phyloP scores from a whole-genome alignment of 1,140 invertebrate species.

The Halictus rubicundus region DNA sequence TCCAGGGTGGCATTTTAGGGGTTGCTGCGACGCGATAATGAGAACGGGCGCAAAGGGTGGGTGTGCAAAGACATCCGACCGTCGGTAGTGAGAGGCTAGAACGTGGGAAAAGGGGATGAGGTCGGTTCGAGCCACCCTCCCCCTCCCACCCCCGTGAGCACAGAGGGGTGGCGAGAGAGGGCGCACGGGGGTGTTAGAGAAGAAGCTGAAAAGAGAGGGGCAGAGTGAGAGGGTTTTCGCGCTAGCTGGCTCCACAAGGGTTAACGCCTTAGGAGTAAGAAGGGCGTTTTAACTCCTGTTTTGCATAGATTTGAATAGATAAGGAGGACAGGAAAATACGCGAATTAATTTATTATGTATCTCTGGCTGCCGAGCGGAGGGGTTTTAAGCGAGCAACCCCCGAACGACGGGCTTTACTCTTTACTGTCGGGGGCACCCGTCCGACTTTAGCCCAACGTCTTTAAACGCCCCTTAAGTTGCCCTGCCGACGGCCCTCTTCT shows the following conservation, averaged over 20 bases:
- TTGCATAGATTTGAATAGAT: conserved; percentile 81
- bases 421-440: conserved; percentile 67
- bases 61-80: conserved; percentile 75
- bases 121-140: background rate
- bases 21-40: conserved; percentile 78
- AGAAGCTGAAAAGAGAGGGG: conserved; percentile 55
- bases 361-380: conserved; percentile 63
- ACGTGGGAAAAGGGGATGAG: conserved; percentile 46
- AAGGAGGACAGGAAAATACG: conserved; percentile 73
- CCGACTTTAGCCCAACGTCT: conserved; percentile 59
- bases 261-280: conserved; percentile 75
- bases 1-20: conserved; percentile 77
- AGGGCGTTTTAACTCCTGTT: conserved; percentile 79
- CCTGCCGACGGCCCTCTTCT: conserved; percentile 48
- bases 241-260: conserved; percentile 71
- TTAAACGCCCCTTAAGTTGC: conserved; percentile 72
- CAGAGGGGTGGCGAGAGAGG: conserved; percentile 32
- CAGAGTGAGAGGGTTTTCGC: conserved; percentile 4
- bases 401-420: conserved; percentile 69
- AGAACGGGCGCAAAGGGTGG: conserved; percentile 75
- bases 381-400: conserved; percentile 44
- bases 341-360: conserved; percentile 81
- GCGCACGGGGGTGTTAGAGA: conserved; percentile 36
- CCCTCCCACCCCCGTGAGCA: background rate
- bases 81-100: conserved; percentile 64